Evolutionary conservation across 2,888 invertebrate species (phyloP).

Genomic region (Rhagonycha fulva): DNA sequence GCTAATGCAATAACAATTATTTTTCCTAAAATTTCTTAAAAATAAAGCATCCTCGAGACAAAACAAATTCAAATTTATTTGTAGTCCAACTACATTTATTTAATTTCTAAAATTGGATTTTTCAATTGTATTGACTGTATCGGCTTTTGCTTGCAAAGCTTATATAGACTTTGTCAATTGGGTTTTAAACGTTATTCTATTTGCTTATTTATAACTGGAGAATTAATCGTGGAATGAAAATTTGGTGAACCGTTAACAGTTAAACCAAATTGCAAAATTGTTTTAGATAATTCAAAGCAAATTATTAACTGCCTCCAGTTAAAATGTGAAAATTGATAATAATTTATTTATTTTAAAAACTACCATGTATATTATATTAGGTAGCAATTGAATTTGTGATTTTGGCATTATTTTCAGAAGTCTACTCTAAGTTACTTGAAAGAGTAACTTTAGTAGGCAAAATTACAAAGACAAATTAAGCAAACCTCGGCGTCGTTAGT

Average conservation of each 20-base stretch:
- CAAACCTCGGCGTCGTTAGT: slow-evolving; percentile 10
- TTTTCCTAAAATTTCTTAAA: not conserved
- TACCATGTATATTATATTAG: not conserved
- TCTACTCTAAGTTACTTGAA: not conserved
- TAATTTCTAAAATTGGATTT: not conserved
- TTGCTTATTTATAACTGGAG: not conserved
- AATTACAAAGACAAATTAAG: slow-evolving; percentile 11
- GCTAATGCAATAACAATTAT: not conserved
- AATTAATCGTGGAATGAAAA: not conserved
- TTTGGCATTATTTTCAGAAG: not conserved
- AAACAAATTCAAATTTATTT: not conserved
- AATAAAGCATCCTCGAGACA: not conserved
- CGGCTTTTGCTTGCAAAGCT: not conserved
- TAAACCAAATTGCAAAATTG: not conserved
- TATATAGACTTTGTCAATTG: not conserved
- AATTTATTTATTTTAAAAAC: too few relatives aligned
- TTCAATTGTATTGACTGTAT: not conserved
- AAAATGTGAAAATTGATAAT: not conserved
- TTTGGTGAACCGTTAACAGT: not conserved
- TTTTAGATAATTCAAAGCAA: not conserved
- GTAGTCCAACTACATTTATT: not conserved
- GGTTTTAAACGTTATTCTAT: not conserved
- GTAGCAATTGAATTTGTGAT: not conserved
- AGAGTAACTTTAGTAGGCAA: not conserved
- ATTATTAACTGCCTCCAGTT: not conserved